Percentiles rank a stretch among this genome's conserved stretches.
These are phyloP conservation scores for Pollenia angustigena DNA, from an alignment of 2,888 invertebrate species.

Conservation along the genomic window DNA sequence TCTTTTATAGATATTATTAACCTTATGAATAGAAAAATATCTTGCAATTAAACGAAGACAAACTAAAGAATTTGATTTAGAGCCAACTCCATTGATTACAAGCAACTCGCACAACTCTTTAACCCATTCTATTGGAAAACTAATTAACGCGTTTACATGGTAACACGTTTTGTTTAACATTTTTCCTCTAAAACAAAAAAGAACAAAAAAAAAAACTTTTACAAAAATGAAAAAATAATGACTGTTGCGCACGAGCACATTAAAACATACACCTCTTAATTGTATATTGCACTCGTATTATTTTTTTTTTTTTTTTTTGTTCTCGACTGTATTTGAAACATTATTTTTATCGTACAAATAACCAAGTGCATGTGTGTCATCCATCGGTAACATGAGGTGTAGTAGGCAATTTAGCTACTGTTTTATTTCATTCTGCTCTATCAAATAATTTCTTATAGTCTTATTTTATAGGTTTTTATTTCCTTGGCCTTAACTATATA, in stretches of 20 bases:
- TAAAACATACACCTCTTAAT: slow-evolving; percentile 53
- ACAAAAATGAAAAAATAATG: slow-evolving; percentile 40
- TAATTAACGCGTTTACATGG: slow-evolving; percentile 51
- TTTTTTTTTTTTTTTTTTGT: slow-evolving; percentile 4
- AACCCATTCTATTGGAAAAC: slow-evolving; percentile 50
- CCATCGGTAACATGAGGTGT: neutral
- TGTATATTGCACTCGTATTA: slow-evolving; percentile 46
- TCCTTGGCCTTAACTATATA: slow-evolving; percentile 59
- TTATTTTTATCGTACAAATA: neutral
- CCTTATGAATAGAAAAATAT: too few relatives aligned
- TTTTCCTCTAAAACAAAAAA: slow-evolving; percentile 2
- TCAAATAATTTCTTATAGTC: slow-evolving; percentile 48
- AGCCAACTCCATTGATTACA: slow-evolving; percentile 1
- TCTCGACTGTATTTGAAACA: neutral
- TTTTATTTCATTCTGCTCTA: slow-evolving; percentile 29
- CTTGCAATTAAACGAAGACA: too few relatives aligned
- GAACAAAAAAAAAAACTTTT: neutral
- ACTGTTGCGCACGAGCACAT: slow-evolving; percentile 41
- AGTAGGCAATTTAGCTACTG: slow-evolving; percentile 58
- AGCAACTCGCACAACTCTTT: slow-evolving; percentile 7
- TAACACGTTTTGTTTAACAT: slow-evolving; percentile 22
- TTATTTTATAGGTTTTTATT: slow-evolving; percentile 33
- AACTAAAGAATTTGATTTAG: too few relatives aligned
- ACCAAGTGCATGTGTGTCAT: neutral
- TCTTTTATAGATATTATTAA: too few relatives aligned